Evolutionary conservation across 37 sponge, comb jelly and placozoan genomes (phyloP).

Genomic region (Dysidea cf. avara): DNA sequence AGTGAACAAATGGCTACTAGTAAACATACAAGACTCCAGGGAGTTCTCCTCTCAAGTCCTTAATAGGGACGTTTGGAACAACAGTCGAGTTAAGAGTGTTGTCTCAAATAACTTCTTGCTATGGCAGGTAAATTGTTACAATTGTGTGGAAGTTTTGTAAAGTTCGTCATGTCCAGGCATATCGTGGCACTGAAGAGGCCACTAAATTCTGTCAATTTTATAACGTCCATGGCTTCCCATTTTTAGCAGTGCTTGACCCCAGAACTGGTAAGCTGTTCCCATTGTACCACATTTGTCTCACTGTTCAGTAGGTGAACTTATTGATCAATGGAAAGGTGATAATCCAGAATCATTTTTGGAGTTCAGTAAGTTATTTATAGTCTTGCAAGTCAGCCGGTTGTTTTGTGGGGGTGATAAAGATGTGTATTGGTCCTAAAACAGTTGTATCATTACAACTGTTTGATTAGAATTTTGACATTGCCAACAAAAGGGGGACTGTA

Average conservation of each 20-base stretch:
- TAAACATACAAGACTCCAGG: constrained; percentile 77
- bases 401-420: too few relatives aligned
- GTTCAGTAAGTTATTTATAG: too few relatives aligned
- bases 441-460: too few relatives aligned
- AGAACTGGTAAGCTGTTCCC: constrained; percentile 64
- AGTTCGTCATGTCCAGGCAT: constrained; percentile 24
- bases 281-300: not conserved
- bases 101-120: constrained; percentile 63
- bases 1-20: constrained; percentile 64
- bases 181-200: constrained; percentile 68
- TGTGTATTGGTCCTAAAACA: too few relatives aligned
- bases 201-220: constrained; percentile 71
- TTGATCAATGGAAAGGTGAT: not conserved
- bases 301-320: not conserved
- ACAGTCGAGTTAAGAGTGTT: constrained; percentile 44
- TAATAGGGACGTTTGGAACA: constrained; percentile 89
- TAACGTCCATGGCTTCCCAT: constrained; percentile 53
- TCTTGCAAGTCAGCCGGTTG: too few relatives aligned
- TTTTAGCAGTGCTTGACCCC: constrained; percentile 85
- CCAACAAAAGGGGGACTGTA: too few relatives aligned
- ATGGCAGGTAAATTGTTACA: constrained; percentile 62
- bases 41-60: constrained; percentile 83
- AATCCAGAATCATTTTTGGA: too few relatives aligned
- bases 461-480: too few relatives aligned
- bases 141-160: too few relatives aligned